phyloP scores from a whole-genome alignment of 1,140 invertebrate genomes.

The Brachionus sp. region DNA sequence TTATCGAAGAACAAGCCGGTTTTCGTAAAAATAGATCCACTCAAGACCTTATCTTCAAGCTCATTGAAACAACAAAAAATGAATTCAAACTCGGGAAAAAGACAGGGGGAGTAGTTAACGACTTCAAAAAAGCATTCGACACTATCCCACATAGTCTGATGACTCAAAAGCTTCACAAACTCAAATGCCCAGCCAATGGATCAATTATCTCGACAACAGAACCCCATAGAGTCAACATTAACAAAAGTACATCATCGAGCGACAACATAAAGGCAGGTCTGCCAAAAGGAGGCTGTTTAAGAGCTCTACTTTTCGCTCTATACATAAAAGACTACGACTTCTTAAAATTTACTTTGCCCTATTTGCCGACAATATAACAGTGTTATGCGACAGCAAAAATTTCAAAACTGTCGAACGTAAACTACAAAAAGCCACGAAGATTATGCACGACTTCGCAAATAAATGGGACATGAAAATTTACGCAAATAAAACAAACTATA shows the following conservation, averaged over 20 bases:
- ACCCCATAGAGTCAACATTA: neutral
- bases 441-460: neutral
- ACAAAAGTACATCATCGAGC: neutral
- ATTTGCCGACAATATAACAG: conserved; percentile 33
- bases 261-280: neutral
- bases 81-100: conserved; percentile 52
- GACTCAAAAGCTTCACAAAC: no score
- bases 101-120: conserved; percentile 52
- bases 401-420: neutral
- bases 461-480: neutral
- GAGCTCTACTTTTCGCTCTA: neutral
- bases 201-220: neutral
- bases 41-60: no score
- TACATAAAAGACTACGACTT: neutral
- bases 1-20: conserved; percentile 41
- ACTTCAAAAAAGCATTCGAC: conserved; percentile 59
- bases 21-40: no score
- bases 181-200: neutral
- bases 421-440: neutral
- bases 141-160: no score
- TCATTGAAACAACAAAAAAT: conserved; percentile 51
- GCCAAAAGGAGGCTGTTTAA: neutral
- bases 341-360: neutral
- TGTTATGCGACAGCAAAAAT: neutral
- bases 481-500: neutral